phyloP scores from a whole-genome alignment of 2,113 vertebrate genomes.

The Cynopterus brachyotis region DNA sequence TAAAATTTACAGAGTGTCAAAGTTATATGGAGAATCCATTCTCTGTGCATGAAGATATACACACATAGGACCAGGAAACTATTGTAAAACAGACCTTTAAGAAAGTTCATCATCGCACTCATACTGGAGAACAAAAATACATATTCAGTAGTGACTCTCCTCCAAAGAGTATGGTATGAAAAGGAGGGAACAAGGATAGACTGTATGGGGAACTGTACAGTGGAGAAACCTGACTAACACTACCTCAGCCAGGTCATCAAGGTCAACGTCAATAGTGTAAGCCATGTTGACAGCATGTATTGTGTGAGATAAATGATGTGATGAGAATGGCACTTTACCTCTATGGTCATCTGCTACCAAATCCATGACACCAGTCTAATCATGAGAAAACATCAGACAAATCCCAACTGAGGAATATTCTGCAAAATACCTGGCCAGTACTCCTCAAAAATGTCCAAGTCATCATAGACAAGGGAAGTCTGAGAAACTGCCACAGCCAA shows the following conservation, averaged over 20 bases:
- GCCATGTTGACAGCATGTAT: neutral
- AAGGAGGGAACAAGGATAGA: neutral
- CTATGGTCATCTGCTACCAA: neutral
- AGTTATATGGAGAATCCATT: neutral
- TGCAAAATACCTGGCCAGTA: neutral
- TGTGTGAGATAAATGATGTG: neutral
- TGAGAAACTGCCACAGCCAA: neutral
- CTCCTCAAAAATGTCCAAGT: neutral
- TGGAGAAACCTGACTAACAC: neutral
- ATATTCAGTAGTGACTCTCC: neutral
- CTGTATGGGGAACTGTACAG: too few relatives aligned
- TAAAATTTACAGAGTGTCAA: neutral
- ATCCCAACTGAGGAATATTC: neutral
- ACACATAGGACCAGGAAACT: neutral
- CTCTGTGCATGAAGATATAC: neutral
- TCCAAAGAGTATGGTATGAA: neutral
- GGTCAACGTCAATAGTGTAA: neutral
- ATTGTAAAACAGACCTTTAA: neutral
- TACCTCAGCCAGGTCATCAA: neutral
- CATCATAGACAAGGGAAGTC: neutral
- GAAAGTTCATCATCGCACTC: neutral
- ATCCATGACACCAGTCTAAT: neutral
- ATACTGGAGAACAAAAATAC: neutral
- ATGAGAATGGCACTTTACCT: neutral
- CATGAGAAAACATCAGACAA: neutral